Evolutionary conservation across 2,797 vertebrate species (phyloP), one percentile per base, ranked within the genome.

Genomic region (Leontopithecus rosalia): DNA sequence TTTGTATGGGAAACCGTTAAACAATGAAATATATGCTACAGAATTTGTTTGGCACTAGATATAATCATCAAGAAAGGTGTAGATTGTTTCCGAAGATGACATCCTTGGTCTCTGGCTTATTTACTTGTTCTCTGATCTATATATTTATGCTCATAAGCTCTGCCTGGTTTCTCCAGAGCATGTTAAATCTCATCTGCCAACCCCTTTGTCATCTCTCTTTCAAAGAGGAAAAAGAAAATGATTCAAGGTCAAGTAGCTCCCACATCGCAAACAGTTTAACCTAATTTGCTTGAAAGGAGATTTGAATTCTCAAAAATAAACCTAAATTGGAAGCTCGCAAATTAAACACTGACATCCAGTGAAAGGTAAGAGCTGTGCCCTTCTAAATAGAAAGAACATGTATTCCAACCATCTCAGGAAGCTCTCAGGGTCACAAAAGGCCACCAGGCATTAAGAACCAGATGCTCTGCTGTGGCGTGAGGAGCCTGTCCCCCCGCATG

Each of bases 251-350:
- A 98, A 97, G 93, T 83, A 97, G 96, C 95, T 98, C 96, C 97
- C 97, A 98, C 97, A 96, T 97, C 98, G 98, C 90, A 92, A 97
- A 97, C 97, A 97, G 94, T 97, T 98, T 98, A 98, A 98, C 98
- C 98, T 98, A 98, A 98, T 98, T 98, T 98, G 98, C 98, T 96
- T 97, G 97, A 97, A 97, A 98, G 75, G 96, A 98, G 96, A 98
- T 98, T 97, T 97, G 93, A 98, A 98, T 97, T 97, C 97, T 98
- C 98, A 98, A 98, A 98, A 98, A 98, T 97, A 98, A 98, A 93
- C 88, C 97, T 97, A 97, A 97, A 97, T 88, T 96, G 97, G 87
- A 97, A 98, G 96, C 96, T 98, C 97, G 97, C 91, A 98, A 98
- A 98, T 98, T 97, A 98, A 98, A 98, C 97, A 95, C 52, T 98